Conservation (phyloP, 1,140 invertebrate species). For the Platyscapa corneri region DNA sequence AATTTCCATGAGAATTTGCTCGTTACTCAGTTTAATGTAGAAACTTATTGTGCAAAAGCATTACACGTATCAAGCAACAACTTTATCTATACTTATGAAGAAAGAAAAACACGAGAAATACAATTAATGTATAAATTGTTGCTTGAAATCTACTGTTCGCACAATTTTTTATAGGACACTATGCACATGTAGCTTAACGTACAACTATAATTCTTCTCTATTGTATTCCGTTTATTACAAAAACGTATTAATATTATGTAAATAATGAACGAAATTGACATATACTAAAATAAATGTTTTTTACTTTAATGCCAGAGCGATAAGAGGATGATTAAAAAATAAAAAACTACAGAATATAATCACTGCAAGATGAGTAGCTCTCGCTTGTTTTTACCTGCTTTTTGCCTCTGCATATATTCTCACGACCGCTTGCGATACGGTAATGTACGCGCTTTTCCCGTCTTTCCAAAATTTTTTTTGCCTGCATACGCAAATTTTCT, state of each 20-base stretch:
- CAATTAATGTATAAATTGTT: too few relatives aligned
- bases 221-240: too few relatives aligned
- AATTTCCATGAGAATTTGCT: background rate
- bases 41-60: too few relatives aligned
- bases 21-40: background rate
- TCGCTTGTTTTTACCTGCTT: background rate
- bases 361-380: background rate
- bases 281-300: background rate
- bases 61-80: too few relatives aligned
- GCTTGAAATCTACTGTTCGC: too few relatives aligned
- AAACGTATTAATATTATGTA: too few relatives aligned
- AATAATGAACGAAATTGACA: too few relatives aligned
- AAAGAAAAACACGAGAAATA: too few relatives aligned
- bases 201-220: too few relatives aligned
- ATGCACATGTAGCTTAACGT: too few relatives aligned
- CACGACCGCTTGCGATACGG: background rate
- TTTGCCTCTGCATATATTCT: background rate
- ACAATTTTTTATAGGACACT: too few relatives aligned
- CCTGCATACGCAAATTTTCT: background rate
- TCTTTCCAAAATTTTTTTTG: background rate
- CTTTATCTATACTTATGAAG: too few relatives aligned
- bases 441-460: background rate
- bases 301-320: background rate
- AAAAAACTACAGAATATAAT: background rate
- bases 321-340: background rate